Evolutionary conservation across 2,888 invertebrate genomes (phyloP).

Genomic region (Chloroclystis v-ata): DNA sequence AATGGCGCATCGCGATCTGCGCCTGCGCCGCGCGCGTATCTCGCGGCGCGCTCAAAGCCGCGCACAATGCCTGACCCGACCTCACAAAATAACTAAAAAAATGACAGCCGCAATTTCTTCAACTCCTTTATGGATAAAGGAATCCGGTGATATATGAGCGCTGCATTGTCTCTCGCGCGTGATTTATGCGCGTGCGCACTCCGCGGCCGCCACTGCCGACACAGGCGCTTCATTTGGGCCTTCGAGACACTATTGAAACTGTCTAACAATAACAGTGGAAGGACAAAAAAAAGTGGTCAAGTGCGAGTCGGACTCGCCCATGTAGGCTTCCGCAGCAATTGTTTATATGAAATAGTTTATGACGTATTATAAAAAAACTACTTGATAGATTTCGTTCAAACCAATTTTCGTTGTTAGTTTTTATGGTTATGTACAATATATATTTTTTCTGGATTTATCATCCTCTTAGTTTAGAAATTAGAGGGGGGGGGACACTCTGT

Average conservation of each 20-base stretch:
- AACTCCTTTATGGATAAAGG: constrained; percentile 40
- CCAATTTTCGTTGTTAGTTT: too few species aligned
- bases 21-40: constrained; percentile 19
- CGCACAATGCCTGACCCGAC: constrained; percentile 44
- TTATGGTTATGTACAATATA: too few species aligned
- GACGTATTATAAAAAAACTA: too few species aligned
- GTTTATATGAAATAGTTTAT: too few species aligned
- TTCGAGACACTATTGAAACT: background rate
- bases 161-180: constrained; percentile 28
- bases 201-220: background rate
- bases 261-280: too few species aligned
- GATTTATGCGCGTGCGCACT: constrained; percentile 16
- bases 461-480: too few species aligned
- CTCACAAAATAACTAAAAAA: constrained; percentile 34
- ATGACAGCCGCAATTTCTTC: constrained; percentile 49
- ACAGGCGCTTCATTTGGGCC: background rate
- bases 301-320: too few species aligned
- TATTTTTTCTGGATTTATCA: too few species aligned
- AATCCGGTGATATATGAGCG: constrained; percentile 48
- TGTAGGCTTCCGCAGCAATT: too few species aligned
- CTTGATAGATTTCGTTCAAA: too few species aligned
- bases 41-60: constrained; percentile 33
- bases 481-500: too few species aligned
- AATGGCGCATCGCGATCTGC: constrained; percentile 1
- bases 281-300: too few species aligned